Evolutionary conservation across 2,888 invertebrate genomes (phyloP), one percentile per base, ranked within the genome.

Genomic region (Dilophus febrilis): DNA sequence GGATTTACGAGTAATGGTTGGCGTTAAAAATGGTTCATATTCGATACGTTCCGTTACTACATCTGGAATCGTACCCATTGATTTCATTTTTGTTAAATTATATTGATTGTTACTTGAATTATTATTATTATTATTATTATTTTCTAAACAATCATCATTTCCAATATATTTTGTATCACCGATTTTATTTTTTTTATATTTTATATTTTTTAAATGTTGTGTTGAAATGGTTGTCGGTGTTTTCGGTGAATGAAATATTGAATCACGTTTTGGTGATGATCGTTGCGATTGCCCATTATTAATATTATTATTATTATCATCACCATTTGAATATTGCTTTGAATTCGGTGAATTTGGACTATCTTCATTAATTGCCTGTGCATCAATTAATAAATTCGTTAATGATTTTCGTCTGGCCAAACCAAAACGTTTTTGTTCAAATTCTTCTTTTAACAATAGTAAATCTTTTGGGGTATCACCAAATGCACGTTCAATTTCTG

Each of bases 161-260:
- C 61, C 62, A 38, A 63, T 56, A 42, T 61, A 63, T 44, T 62
- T 62, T 35, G 63, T 59, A 48, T 59, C 61, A 41, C 63, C 63
- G 27, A 63, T 58, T 56, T 14, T 56, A 54, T 31, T 55, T 51
- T 35, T 40, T 33, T 35, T 34, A 35, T 42, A 14, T 8, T 28
- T 26, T n/a, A 27, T 12, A 12, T 19, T 18, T 31, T 19, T 38
- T n/a, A n/a, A n/a, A n/a, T n/a, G n/a, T n/a, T n/a, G n/a, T n/a
- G n/a, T n/a, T n/a, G n/a, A n/a, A 8, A n/a, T 13, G 14, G 13
- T n/a, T 28, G 17, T 11, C 13, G 28, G 18, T 22, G 19, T 19
- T 29, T 32, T 17, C 8, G 44, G 44, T 22, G 40, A 31, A 29
- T 41, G 43, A 28, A 47, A 47, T 18, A n/a, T 33, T 12, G 37